phyloP scores from a whole-genome alignment of 1,140 invertebrate species.

The Aphidius gifuensis region DNA sequence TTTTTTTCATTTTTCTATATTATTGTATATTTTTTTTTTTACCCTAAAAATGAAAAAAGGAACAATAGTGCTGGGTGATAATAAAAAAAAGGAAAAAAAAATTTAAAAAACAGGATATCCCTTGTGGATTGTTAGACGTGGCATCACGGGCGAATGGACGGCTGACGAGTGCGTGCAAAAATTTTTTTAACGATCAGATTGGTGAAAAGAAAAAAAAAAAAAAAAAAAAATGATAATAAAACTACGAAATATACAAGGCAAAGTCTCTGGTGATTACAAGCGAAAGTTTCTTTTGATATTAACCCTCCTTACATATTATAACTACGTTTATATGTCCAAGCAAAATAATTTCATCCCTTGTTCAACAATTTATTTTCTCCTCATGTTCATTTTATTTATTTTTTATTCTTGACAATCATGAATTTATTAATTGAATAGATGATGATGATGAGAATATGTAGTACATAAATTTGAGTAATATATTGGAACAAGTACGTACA shows the following conservation, averaged over 20 bases:
- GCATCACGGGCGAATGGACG: conserved; percentile 42
- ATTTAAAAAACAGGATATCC: conserved; percentile 12
- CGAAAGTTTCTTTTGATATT: conserved; percentile 19
- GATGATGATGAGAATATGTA: background rate
- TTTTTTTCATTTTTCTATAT: too few species aligned
- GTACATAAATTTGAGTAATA: background rate
- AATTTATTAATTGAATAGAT: conserved; percentile 13
- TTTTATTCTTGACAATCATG: background rate
- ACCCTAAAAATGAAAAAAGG: background rate
- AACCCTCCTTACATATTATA: conserved; percentile 11
- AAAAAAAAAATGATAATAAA: conserved; percentile 32
- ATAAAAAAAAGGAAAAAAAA: conserved; percentile 21
- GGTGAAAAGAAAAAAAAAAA: conserved; percentile 28
- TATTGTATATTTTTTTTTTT: background rate
- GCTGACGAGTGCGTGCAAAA: conserved; percentile 48
- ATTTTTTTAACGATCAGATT: conserved; percentile 50
- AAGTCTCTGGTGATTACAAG: conserved; percentile 15
- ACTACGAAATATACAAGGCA: conserved; percentile 1
- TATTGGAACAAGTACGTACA: conserved; percentile 1
- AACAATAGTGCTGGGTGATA: conserved; percentile 4
- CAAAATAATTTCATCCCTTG: conserved; percentile 8
- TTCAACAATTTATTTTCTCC: background rate
- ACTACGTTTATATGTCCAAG: background rate
- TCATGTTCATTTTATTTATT: background rate
- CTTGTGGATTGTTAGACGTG: conserved; percentile 8